Conservation (phyloP, 1,140 invertebrate species). For the Lanistes nyassanus region DNA sequence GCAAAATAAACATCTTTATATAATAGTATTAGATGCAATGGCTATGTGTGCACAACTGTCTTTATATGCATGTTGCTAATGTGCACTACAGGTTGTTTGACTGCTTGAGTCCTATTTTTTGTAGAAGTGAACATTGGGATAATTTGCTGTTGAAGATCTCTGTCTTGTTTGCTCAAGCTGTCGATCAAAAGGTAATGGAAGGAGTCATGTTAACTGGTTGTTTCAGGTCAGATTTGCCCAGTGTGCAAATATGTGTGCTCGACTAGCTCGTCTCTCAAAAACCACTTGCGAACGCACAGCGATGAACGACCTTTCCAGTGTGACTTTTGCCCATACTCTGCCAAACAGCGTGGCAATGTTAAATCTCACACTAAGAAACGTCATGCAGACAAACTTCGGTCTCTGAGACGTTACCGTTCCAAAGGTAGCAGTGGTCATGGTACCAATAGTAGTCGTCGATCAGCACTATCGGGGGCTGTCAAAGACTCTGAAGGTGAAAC, state of each 20-base stretch:
- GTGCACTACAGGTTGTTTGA: no score
- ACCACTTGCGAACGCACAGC: slow-evolving; percentile 68
- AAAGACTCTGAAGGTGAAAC: slow-evolving; percentile 4
- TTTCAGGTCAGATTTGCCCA: slow-evolving; percentile 32
- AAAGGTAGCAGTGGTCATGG: background rate
- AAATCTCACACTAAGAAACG: slow-evolving; percentile 50
- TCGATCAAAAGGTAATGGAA: no score
- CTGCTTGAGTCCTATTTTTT: no score
- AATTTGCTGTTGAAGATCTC: no score
- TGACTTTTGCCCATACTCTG: slow-evolving; percentile 59
- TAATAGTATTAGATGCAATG: no score
- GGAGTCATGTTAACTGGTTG: no score
- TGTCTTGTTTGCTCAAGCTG: no score
- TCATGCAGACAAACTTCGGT: slow-evolving; percentile 44
- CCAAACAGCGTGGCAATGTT: slow-evolving; percentile 53
- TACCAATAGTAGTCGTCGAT: background rate
- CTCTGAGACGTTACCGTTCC: background rate
- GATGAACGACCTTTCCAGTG: slow-evolving; percentile 65
- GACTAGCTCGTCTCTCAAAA: slow-evolving; percentile 50
- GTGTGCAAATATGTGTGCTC: slow-evolving; percentile 48
- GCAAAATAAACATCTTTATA: no score
- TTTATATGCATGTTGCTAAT: no score
- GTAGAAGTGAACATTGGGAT: no score
- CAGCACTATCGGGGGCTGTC: background rate
- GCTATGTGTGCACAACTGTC: no score